Percentiles rank a stretch among this genome's conserved stretches.
Evolutionary conservation across 2,113 vertebrate species (phyloP).

Genomic region (Capreolus pygargus): DNA sequence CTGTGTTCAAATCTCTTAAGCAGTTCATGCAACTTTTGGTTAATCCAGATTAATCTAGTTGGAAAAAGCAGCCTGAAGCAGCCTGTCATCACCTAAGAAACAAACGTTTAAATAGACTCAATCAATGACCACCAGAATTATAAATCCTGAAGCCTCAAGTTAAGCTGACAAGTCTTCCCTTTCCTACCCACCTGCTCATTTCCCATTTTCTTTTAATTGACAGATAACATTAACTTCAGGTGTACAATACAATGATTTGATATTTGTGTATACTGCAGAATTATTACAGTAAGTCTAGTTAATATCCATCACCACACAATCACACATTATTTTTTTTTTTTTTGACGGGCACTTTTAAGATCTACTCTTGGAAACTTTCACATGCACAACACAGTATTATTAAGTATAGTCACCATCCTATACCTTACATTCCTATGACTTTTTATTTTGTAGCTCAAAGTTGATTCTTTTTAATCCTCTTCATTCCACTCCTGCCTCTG

Average conservation of each 20-base stretch:
- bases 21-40: background rate
- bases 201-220: background rate
- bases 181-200: conserved; percentile 36
- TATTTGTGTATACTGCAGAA: background rate
- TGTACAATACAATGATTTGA: background rate
- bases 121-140: background rate
- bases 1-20: background rate
- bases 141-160: background rate
- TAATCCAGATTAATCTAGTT: conserved; percentile 26
- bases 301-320: background rate
- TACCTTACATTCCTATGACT: background rate
- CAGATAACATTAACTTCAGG: background rate
- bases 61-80: background rate
- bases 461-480: background rate
- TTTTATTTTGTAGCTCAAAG: background rate
- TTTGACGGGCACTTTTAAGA: background rate
- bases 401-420: background rate
- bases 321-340: background rate
- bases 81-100: background rate
- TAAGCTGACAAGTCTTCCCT: background rate
- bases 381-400: background rate
- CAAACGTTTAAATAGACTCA: conserved; percentile 18
- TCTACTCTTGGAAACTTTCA: background rate
- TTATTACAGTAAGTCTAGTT: background rate
- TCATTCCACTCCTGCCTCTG: background rate